Conservation (phyloP, 2,113 vertebrate species). For the Lamprotornis superbus region DNA sequence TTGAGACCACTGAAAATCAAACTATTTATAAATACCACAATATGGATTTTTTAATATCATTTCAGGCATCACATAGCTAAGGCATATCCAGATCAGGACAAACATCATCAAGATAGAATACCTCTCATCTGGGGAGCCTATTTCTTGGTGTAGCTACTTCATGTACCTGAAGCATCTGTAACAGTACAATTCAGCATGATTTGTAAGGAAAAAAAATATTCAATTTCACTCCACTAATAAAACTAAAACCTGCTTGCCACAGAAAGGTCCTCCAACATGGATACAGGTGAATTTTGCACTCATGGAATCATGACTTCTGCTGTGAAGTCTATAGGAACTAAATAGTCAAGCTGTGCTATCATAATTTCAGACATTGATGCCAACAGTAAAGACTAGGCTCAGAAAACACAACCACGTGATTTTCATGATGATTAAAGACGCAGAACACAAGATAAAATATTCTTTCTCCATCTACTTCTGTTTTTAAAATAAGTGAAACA, state of each 20-base stretch:
- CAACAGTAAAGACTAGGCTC: background rate
- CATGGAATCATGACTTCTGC: background rate
- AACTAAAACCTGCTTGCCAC: background rate
- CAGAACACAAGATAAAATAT: background rate
- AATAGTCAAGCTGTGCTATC: background rate
- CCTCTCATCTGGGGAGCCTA: background rate
- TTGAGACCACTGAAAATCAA: background rate
- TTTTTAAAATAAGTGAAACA: background rate
- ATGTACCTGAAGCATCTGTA: background rate
- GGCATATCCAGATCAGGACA: background rate
- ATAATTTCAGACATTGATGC: rapidly evolving
- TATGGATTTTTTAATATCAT: background rate
- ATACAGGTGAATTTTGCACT: background rate
- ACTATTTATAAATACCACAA: background rate
- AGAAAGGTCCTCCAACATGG: background rate
- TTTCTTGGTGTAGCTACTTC: background rate
- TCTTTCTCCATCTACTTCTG: background rate
- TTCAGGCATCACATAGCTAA: background rate
- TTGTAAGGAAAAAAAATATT: background rate
- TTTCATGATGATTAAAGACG: background rate
- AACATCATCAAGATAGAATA: background rate
- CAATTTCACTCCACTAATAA: background rate
- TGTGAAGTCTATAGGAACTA: background rate
- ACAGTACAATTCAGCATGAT: background rate
- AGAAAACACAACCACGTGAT: background rate